Percentiles rank a stretch among this genome's conserved stretches.
Evolutionary conservation across 2,113 vertebrate genomes (phyloP).

Genomic region (Chroicocephalus ridibundus): DNA sequence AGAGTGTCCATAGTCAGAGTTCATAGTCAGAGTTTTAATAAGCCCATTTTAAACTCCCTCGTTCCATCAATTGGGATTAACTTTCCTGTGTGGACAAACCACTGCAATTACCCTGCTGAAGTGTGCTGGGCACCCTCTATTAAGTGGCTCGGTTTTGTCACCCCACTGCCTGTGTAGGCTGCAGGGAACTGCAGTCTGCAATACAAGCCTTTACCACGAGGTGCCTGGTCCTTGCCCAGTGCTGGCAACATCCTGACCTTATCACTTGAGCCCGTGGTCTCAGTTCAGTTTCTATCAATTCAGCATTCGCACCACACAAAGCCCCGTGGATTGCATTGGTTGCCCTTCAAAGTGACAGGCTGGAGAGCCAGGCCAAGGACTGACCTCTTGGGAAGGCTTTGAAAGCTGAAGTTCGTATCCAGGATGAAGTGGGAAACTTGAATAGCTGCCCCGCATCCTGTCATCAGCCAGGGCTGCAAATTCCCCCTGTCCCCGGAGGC

Average conservation of each 20-base stretch:
- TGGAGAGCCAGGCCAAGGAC: conserved; percentile 15
- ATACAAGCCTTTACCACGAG: background rate
- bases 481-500: background rate
- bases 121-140: background rate
- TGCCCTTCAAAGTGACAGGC: background rate
- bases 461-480: conserved; percentile 31
- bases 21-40: conserved; percentile 34
- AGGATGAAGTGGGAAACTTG: conserved; percentile 63
- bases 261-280: rapidly evolving
- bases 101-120: background rate
- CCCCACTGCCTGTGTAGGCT: background rate
- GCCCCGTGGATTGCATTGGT: background rate
- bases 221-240: background rate
- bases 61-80: background rate
- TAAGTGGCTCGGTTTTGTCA: conserved; percentile 8
- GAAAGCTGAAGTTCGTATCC: conserved; percentile 37
- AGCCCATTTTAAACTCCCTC: background rate
- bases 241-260: background rate
- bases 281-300: background rate
- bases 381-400: conserved; percentile 44
- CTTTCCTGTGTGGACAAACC: background rate
- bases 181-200: background rate
- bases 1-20: conserved; percentile 10
- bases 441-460: conserved; percentile 28
- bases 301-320: background rate